Conservation (phyloP, 2,113 vertebrate species). For the Bombycilla garrulus region DNA sequence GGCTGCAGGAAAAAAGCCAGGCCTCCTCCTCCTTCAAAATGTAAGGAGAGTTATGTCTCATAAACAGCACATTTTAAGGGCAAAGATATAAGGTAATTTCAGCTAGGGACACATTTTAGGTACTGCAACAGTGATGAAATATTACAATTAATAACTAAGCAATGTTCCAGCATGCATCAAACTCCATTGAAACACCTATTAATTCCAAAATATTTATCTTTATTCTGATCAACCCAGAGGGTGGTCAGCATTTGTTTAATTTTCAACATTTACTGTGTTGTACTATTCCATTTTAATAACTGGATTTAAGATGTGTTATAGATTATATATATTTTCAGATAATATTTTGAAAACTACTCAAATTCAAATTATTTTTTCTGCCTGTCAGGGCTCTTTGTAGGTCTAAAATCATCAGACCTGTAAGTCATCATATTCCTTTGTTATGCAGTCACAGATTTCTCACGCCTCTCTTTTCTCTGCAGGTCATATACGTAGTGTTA, state of each 20-base stretch:
- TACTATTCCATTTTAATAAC: neutral
- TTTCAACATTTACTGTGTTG: neutral
- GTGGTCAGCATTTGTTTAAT: neutral
- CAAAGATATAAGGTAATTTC: neutral
- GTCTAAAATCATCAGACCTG: neutral
- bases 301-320: neutral
- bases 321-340: neutral
- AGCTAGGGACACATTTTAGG: neutral
- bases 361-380: neutral
- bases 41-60: neutral
- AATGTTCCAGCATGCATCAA: neutral
- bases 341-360: neutral
- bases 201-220: neutral
- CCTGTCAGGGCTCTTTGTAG: neutral
- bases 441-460: neutral
- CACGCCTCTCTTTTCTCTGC: neutral
- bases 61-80: neutral
- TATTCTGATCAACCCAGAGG: neutral
- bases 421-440: neutral
- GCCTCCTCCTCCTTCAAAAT: neutral
- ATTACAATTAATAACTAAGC: neutral
- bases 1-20: neutral
- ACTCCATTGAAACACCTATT: neutral
- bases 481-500: neutral
- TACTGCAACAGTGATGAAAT: neutral